Base-by-base conservation (phyloP, 2,113 vertebrate genomes). In the Amphiprion percula region DNA sequence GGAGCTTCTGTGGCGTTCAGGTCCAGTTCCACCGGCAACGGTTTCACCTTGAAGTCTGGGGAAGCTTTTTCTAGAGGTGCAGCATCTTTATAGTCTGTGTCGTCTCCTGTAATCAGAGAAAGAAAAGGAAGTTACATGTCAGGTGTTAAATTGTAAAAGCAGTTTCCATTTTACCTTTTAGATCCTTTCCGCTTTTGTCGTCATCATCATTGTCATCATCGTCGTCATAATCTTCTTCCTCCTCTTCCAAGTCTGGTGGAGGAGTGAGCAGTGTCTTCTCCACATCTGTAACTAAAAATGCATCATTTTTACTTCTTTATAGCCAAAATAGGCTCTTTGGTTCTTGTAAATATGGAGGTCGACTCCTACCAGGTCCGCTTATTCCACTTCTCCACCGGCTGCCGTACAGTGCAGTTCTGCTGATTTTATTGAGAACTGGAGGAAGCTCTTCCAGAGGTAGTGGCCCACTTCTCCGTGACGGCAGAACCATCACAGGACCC, bases 401-500 rank as follows among this genome's bases (percentile, higher is more conserved):
- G 47, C 92, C 85, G 12, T 88, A 87, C 4, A 85, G 39, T 0
- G 53, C 1, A 9, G 80, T 61, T 24, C 49, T 58, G 37, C 47
- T 3, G 6, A 90, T 67, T 60, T 87, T 84, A 3, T 5, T 0
- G 5, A 88, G 74, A 6, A 79, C 1, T 0, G 55, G 7, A 11
- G 79, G 88, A 7, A 88, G 24, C 0, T 83, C 77, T 1, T 82
- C 77, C 1, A n/a, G 74, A 68, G 86, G 79, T 4, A 90, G 15
- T 3, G 49, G 55, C 0, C 16, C 54, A 68, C 84, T 87, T 15
- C 58, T 88, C n/a, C 52, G 21, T 21, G 46, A 12, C 4, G 90
- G 87, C 46, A 92, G n/a, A 7, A 94, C 77, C 16, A 82, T 10
- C 17, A 94, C 2, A 0, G 92, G 93, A 50, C 91, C 92, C 24